A percentile compares a stretch with the other conserved stretches of the same genome.
These are phyloP conservation scores for Melanotus villosus DNA, from an alignment of 2,888 invertebrate species.

Conservation along the genomic window DNA sequence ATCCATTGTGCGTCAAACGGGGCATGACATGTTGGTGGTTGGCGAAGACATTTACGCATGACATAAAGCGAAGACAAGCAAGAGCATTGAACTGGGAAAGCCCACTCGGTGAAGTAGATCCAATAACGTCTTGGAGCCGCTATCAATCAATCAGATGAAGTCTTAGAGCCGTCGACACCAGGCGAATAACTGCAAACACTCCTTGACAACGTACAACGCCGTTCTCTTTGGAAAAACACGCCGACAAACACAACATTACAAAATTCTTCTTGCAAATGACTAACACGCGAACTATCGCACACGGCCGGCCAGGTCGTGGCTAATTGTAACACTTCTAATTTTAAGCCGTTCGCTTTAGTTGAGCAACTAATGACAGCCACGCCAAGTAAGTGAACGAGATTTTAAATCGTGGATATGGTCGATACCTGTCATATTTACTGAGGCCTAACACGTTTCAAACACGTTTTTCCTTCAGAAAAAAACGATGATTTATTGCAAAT, in stretches of 20 bases:
- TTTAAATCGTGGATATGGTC: conserved; percentile 7
- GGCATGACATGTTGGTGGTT: conserved; percentile 49
- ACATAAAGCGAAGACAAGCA: conserved; percentile 49
- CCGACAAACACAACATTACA: background rate
- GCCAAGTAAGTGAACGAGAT: conserved; percentile 31
- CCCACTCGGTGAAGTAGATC: conserved; percentile 45
- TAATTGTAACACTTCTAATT: conserved; percentile 49
- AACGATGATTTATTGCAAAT: too few species aligned
- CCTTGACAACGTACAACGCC: conserved; percentile 30
- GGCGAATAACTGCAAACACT: conserved; percentile 41
- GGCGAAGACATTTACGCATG: conserved; percentile 50
- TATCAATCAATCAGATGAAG: conserved; percentile 53
- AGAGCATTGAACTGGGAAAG: conserved; percentile 50
- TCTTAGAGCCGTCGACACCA: conserved; percentile 45
- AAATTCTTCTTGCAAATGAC: conserved; percentile 22
- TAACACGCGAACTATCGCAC: conserved; percentile 18
- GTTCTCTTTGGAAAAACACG: conserved; percentile 20
- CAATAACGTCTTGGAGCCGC: conserved; percentile 49
- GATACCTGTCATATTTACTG: conserved; percentile 3
- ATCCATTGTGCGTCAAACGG: conserved; percentile 48
- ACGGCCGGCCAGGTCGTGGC: conserved; percentile 38
- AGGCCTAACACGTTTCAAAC: background rate
- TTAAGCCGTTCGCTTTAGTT: conserved; percentile 36
- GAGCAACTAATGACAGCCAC: conserved; percentile 32
- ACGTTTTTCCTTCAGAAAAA: too few species aligned